Evolutionary conservation across 2,888 invertebrate species (phyloP).

Genomic region (Zele albiditarsus): DNA sequence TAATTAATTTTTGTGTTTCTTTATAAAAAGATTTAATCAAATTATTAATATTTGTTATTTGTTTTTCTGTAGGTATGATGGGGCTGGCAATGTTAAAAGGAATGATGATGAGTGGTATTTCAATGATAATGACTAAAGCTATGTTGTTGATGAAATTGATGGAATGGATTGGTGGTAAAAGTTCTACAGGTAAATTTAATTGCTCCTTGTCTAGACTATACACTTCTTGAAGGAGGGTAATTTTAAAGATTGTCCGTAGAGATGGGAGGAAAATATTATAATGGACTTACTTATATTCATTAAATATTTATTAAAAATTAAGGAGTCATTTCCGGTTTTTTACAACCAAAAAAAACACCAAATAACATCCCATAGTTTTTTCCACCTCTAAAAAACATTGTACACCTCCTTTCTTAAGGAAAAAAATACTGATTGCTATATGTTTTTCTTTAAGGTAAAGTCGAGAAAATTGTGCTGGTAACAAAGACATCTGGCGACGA

Average conservation of each 20-base stretch:
- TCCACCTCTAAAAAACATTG: too few species aligned
- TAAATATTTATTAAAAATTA: too few species aligned
- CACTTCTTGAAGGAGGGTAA: too few species aligned
- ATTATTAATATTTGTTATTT: not conserved
- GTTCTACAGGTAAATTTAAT: conserved; percentile 60
- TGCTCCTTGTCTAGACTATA: too few species aligned
- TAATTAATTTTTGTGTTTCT: not conserved
- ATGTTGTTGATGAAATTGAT: conserved; percentile 68
- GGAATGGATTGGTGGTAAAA: conserved; percentile 57
- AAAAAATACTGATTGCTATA: too few species aligned
- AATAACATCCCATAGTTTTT: too few species aligned
- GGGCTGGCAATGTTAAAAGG: conserved; percentile 78
- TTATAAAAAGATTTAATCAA: not conserved
- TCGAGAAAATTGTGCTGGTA: conserved; percentile 69
- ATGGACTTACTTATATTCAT: too few species aligned
- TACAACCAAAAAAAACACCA: too few species aligned
- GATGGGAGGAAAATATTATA: too few species aligned
- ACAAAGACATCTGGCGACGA: conserved; percentile 73
- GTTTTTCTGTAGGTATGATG: conserved; percentile 73
- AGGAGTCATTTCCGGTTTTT: too few species aligned
- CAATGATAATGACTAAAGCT: conserved; percentile 77
- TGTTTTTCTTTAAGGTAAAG: conserved; percentile 51
- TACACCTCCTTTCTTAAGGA: too few species aligned
- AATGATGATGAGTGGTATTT: conserved; percentile 79
- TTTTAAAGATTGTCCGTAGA: too few species aligned